A percentile compares a stretch with the other conserved stretches of the same genome.
phyloP scores from a whole-genome alignment of 2,888 invertebrate species.

The Kryphioiulus occultus region DNA sequence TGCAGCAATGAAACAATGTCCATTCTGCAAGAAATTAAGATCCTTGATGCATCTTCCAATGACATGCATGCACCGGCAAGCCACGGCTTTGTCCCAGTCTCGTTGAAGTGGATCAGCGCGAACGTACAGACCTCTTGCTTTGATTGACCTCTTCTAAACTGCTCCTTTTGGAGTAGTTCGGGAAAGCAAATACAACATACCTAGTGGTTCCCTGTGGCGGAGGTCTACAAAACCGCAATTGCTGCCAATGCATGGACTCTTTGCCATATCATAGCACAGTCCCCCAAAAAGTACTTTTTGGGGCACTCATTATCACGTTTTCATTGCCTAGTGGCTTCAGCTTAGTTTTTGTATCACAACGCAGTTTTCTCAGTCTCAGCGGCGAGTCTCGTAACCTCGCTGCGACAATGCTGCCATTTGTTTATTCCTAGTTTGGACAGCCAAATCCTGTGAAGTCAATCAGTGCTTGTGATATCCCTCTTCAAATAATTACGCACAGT shows the following conservation, averaged over 20 bases:
- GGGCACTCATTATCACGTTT: neutral
- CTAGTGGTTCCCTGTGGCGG: neutral
- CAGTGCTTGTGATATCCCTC: slow-evolving; percentile 7
- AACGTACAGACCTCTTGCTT: neutral
- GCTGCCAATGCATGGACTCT: slow-evolving; percentile 30
- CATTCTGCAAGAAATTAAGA: too few relatives aligned
- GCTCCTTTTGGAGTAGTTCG: neutral
- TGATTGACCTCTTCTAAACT: neutral
- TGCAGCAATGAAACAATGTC: too few relatives aligned
- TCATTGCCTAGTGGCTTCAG: neutral
- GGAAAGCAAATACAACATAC: neutral
- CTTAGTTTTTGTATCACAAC: slow-evolving; percentile 14
- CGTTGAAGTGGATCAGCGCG: neutral
- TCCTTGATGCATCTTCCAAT: too few relatives aligned
- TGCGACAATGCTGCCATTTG: neutral
- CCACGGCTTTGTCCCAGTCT: neutral
- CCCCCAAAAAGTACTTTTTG: neutral
- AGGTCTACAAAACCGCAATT: neutral
- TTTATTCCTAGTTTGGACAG: slow-evolving; percentile 4
- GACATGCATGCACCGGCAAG: neutral
- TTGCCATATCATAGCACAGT: slow-evolving; percentile 20
- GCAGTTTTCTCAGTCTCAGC: neutral
- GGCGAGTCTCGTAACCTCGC: neutral
- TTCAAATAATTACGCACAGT: neutral
- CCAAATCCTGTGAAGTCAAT: neutral